Evolutionary conservation across 2,113 vertebrate genomes (phyloP).

Genomic region (Callorhinus ursinus): DNA sequence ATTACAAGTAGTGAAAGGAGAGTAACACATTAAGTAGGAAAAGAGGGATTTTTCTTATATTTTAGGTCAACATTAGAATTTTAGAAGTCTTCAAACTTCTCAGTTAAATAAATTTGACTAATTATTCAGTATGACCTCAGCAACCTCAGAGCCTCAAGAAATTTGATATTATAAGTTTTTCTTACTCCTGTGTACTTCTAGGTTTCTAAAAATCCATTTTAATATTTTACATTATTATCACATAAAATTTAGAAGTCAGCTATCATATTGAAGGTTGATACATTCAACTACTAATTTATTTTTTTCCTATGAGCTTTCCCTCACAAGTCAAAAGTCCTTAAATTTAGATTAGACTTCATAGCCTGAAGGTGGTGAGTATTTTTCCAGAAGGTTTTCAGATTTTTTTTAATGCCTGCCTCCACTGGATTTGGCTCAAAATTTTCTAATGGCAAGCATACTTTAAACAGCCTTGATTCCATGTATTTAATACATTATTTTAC

Average conservation of each 20-base stretch:
- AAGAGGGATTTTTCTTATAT: neutral
- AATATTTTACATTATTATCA: constrained; percentile 17
- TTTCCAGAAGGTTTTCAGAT: constrained; percentile 72
- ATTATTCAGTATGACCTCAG: neutral
- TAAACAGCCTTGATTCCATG: constrained; percentile 44
- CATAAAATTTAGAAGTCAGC: neutral
- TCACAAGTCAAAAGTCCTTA: constrained; percentile 54
- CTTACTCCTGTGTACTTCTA: neutral
- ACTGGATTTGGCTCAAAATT: constrained; percentile 68
- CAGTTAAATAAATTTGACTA: constrained; percentile 9
- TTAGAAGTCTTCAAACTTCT: constrained; percentile 29
- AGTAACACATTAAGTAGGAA: neutral
- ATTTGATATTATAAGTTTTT: neutral
- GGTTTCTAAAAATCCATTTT: neutral
- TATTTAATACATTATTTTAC: constrained; percentile 67
- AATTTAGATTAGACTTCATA: constrained; percentile 66
- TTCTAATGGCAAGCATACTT: constrained; percentile 70
- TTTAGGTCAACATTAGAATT: constrained; percentile 5
- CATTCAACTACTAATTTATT: constrained; percentile 27
- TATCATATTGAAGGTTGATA: constrained; percentile 15
- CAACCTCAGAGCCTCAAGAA: neutral
- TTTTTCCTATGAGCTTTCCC: constrained; percentile 65
- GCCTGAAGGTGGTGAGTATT: constrained; percentile 54
- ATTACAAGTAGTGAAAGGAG: neutral
- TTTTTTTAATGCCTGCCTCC: constrained; percentile 69